A percentile compares a stretch with the other conserved stretches of the same genome.
phyloP scores from a whole-genome alignment of 1,140 invertebrate genomes.

The Monomorium pharaonis region DNA sequence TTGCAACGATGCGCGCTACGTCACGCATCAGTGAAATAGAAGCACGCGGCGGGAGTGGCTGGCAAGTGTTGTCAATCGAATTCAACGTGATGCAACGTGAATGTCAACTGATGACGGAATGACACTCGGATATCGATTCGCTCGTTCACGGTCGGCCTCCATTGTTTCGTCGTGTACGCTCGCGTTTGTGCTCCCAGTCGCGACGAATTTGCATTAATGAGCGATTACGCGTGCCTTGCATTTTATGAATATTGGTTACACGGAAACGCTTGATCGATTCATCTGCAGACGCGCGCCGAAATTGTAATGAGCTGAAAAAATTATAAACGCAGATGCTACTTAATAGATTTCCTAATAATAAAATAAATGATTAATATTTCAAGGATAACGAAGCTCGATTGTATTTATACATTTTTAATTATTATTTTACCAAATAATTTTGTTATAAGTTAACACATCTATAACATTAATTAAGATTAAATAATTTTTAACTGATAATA shows the following conservation, averaged over 20 bases:
- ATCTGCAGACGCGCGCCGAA: background rate
- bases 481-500: background rate
- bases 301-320: background rate
- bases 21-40: slow-evolving; percentile 43
- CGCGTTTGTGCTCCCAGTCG: slow-evolving; percentile 15
- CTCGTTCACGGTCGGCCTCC: slow-evolving; percentile 31
- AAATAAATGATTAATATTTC: background rate
- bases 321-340: background rate
- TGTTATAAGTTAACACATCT: background rate
- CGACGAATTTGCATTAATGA: slow-evolving; percentile 47
- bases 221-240: slow-evolving; percentile 16
- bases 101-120: slow-evolving; percentile 21
- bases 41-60: slow-evolving; percentile 13
- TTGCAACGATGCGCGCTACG: background rate
- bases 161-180: slow-evolving; percentile 21
- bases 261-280: slow-evolving; percentile 31
- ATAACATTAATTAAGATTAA: background rate
- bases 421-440: background rate
- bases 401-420: background rate
- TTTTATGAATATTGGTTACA: slow-evolving; percentile 18
- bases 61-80: slow-evolving; percentile 35
- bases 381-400: background rate
- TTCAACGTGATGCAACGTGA: slow-evolving; percentile 60
- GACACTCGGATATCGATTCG: slow-evolving; percentile 47
- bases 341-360: background rate